Conservation (phyloP, 2,888 invertebrate species). For the Tipula vernalis region DNA sequence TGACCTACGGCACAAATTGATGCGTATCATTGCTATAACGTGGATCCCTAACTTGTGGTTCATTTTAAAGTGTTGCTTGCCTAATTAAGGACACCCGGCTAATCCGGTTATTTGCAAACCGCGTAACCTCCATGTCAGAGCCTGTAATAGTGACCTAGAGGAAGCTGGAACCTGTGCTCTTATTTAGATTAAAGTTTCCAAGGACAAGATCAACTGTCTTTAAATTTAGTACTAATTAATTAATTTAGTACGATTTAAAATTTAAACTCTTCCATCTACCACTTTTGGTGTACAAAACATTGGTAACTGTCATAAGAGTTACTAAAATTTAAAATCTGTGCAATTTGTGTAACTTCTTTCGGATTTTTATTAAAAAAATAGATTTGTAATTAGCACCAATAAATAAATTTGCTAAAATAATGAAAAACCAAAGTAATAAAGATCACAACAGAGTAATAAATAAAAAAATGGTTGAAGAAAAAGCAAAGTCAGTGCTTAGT, state of each 20-base stretch:
- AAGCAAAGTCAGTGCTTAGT: not conserved
- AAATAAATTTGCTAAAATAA: not conserved
- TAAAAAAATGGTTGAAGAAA: not conserved
- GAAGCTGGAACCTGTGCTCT: too few species aligned
- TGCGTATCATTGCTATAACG: too few species aligned
- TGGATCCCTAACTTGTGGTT: too few species aligned
- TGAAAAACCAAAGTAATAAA: not conserved
- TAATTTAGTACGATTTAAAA: not conserved
- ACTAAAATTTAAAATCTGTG: not conserved
- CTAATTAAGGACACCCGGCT: too few species aligned
- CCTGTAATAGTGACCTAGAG: too few species aligned
- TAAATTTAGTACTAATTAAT: too few species aligned
- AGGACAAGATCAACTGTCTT: too few species aligned
- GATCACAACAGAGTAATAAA: not conserved
- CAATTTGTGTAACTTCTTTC: not conserved
- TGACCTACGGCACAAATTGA: too few species aligned
- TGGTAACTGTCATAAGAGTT: not conserved
- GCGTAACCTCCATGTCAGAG: too few species aligned
- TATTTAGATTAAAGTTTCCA: too few species aligned
- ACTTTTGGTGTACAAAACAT: not conserved
- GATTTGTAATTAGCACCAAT: not conserved
- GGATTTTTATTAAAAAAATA: not conserved
- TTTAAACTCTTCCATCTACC: not conserved
- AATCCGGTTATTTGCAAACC: too few species aligned
- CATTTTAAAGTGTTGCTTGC: too few species aligned